A percentile compares a stretch with the other conserved stretches of the same genome.
phyloP scores from a whole-genome alignment of 2,888 invertebrate species.

The Hermaeophaga mercurialis region DNA sequence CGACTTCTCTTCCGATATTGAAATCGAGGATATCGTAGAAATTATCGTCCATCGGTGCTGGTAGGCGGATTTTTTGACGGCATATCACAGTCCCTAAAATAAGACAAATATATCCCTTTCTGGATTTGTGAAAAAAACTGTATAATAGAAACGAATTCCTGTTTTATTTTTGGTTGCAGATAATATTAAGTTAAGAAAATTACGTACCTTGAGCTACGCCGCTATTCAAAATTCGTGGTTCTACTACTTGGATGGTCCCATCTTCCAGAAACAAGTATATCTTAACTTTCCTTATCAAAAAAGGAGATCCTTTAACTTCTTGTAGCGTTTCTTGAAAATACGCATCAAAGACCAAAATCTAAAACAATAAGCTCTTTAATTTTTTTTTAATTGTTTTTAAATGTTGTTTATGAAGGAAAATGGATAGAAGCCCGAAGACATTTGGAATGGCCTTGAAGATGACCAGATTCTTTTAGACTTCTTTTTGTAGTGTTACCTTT shows the following conservation, averaged over 20 bases:
- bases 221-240: constrained; percentile 82
- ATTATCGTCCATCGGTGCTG: constrained; percentile 72
- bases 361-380: too few relatives aligned
- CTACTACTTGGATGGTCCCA: constrained; percentile 86
- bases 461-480: too few relatives aligned
- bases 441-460: too few relatives aligned
- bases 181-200: not conserved
- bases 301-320: constrained; percentile 71
- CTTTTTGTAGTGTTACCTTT: too few relatives aligned
- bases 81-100: constrained; percentile 75
- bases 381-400: too few relatives aligned
- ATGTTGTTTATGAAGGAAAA: too few relatives aligned
- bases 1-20: constrained; percentile 81
- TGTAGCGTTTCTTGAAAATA: constrained; percentile 81
- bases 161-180: too few relatives aligned
- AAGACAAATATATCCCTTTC: not conserved
- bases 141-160: too few relatives aligned
- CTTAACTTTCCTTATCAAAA: constrained; percentile 77
- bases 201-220: constrained; percentile 78
- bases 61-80: constrained; percentile 80
- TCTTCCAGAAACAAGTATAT: constrained; percentile 90
- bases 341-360: constrained; percentile 79
- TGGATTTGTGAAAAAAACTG: too few relatives aligned
- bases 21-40: constrained; percentile 86
- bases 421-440: too few relatives aligned